A percentile compares a stretch with the other conserved stretches of the same genome.
Evolutionary conservation across 2,113 vertebrate species (phyloP).

Genomic region (Rhinogobius similis): DNA sequence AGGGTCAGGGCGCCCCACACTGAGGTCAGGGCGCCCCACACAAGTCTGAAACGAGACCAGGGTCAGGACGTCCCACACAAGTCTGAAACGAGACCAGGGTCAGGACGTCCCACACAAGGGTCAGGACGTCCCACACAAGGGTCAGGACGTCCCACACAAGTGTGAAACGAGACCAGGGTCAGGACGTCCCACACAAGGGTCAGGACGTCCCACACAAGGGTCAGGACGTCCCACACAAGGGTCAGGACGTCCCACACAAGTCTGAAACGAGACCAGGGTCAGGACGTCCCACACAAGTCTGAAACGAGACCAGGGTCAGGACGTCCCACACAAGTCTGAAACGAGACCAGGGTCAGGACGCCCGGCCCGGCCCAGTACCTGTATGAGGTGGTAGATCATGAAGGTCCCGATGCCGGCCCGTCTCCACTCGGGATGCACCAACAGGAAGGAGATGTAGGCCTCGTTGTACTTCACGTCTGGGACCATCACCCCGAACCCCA

Average conservation of each 20-base stretch:
- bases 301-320: slow-evolving; percentile 14
- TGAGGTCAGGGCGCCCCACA: too few species aligned
- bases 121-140: too few species aligned
- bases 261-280: slow-evolving; percentile 71
- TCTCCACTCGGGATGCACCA: slow-evolving; percentile 98
- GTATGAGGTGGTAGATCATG: slow-evolving; percentile 99
- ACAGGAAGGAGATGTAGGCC: slow-evolving; percentile 96
- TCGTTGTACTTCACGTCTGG: slow-evolving; percentile 97
- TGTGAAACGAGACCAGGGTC: slow-evolving; percentile 71
- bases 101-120: too few species aligned
- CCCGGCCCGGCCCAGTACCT: too few species aligned
- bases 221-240: too few species aligned
- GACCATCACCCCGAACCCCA: slow-evolving; percentile 98
- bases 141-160: slow-evolving; percentile 86
- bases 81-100: slow-evolving; percentile 75
- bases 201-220: too few species aligned
- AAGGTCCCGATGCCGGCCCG: slow-evolving; percentile 95
- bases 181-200: too few species aligned
- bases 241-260: slow-evolving; percentile 86
- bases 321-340: slow-evolving; percentile 94
- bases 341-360: background rate
- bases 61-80: slow-evolving; percentile 84
- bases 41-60: slow-evolving; percentile 81
- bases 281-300: slow-evolving; percentile 93
- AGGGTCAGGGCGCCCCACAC: too few species aligned